Evolutionary conservation across 53 echinoderm and acorn worm species (phyloP).

Genomic region (Paelopatides confundens): DNA sequence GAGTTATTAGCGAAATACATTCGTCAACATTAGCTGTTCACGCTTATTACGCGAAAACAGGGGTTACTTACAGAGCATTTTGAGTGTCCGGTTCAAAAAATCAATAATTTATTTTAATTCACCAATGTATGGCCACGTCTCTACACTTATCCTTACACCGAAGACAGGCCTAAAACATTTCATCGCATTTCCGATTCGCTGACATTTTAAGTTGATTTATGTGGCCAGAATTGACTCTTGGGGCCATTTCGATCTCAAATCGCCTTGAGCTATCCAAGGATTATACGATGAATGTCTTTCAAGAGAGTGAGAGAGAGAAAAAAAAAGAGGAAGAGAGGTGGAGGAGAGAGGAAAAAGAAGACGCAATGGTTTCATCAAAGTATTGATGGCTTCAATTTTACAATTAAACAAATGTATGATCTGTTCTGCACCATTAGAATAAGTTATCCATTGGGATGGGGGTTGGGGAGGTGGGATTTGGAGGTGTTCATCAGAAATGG

Average conservation of each 20-base stretch:
- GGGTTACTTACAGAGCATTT: background rate
- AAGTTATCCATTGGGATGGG: background rate
- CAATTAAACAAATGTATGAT: background rate
- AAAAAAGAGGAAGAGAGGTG: background rate
- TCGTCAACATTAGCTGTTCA: background rate
- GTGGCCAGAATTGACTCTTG: background rate
- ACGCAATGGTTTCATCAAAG: background rate
- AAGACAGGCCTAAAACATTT: slow-evolving; percentile 3
- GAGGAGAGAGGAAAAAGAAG: background rate
- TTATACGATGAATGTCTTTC: background rate
- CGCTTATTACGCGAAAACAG: background rate
- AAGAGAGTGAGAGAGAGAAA: too few relatives aligned
- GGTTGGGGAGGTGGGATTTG: too few relatives aligned
- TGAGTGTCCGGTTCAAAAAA: background rate
- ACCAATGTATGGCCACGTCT: slow-evolving; percentile 10
- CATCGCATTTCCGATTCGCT: slow-evolving; percentile 21
- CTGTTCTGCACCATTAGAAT: background rate
- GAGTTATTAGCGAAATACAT: background rate
- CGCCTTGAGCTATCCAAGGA: background rate
- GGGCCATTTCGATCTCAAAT: background rate
- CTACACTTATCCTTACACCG: background rate
- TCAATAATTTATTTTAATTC: slow-evolving; percentile 11
- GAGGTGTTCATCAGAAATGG: background rate
- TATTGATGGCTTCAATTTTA: background rate
- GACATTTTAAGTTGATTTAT: slow-evolving; percentile 4